Evolutionary conservation across 2,888 invertebrate genomes (phyloP), one percentile per base, ranked within the genome.

Genomic region (Gandaritis pyraliata): DNA sequence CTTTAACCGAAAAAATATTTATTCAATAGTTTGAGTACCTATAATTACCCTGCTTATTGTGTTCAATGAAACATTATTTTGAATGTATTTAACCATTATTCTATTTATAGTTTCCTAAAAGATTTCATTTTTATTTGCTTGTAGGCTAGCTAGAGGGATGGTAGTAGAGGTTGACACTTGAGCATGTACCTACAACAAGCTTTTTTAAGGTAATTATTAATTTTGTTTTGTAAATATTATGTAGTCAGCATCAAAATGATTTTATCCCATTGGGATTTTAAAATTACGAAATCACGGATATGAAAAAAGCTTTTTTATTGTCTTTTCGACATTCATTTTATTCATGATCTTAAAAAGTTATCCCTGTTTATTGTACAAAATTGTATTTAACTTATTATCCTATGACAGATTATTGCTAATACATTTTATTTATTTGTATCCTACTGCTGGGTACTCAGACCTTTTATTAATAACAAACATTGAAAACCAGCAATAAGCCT

Each of bases 401-500:
- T 23, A 23, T 23, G 0, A 23, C 23, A 23, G 23, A 23, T 23
- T 23, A 23, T 23, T 23, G 1, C 23, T 23, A 6, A 5, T 23
- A 23, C 23, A 6, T 23, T 23, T 23, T 23, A 23, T 23, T 6
- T 23, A 6, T 23, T 23, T 23, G 23, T 23, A 23, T 23, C 23
- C 23, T 23, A 2, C 1, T 23, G 6, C 23, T 23, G 23, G 23
- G 23, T 23, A 23, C 23, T 5, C 5, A 23, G 3, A 33, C 33
- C 4, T 33, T n/a, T n/a, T 10, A 10, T 33, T 33, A 15, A 39
- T 13, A 39, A 16, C 11, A 2, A 16, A 16, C 3, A 43, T 16
- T 10, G n/a, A 11, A 16, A 16, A 16, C 16, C 87, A 95, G 95
- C 95, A 15, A 94, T 96, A 72, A 94, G 94, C 76, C 90, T 96